Conservation (phyloP, 1,140 invertebrate species). For the Lucilia sericata region DNA sequence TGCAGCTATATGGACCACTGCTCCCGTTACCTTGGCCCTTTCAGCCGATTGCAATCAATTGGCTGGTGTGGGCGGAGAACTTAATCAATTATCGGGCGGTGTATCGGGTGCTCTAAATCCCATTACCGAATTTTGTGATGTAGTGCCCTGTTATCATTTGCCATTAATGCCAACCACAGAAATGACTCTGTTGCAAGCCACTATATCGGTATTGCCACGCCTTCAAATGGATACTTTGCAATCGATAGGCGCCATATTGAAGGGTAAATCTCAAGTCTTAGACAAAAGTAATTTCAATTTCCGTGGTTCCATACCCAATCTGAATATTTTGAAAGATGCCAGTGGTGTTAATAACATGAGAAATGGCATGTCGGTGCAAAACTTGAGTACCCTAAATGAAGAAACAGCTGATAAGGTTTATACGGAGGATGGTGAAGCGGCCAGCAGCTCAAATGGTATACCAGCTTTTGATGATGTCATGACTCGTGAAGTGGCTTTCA, state of each 20-base stretch:
- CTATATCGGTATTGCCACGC: slow-evolving; percentile 79
- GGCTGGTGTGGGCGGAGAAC: slow-evolving; percentile 61
- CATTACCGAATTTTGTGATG: slow-evolving; percentile 82
- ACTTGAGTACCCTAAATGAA: slow-evolving; percentile 62
- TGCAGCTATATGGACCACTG: slow-evolving; percentile 76
- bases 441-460: slow-evolving; percentile 53
- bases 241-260: slow-evolving; percentile 73
- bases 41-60: slow-evolving; percentile 74
- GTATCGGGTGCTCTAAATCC: slow-evolving; percentile 72
- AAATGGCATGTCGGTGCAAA: slow-evolving; percentile 65
- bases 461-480: slow-evolving; percentile 66
- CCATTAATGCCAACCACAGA: slow-evolving; percentile 67
- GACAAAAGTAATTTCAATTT: slow-evolving; percentile 66
- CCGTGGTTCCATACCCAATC: slow-evolving; percentile 64
- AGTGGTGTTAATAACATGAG: slow-evolving; percentile 50
- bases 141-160: slow-evolving; percentile 76
- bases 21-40: slow-evolving; percentile 78
- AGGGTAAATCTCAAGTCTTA: slow-evolving; percentile 68
- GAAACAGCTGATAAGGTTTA: slow-evolving; percentile 50
- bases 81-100: slow-evolving; percentile 68
- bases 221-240: slow-evolving; percentile 78
- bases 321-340: slow-evolving; percentile 52
- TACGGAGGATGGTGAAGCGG: slow-evolving; percentile 54
- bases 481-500: slow-evolving; percentile 74
- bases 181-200: slow-evolving; percentile 74